phyloP scores from a whole-genome alignment of 2,113 vertebrate species.

The Bungarus multicinctus region DNA sequence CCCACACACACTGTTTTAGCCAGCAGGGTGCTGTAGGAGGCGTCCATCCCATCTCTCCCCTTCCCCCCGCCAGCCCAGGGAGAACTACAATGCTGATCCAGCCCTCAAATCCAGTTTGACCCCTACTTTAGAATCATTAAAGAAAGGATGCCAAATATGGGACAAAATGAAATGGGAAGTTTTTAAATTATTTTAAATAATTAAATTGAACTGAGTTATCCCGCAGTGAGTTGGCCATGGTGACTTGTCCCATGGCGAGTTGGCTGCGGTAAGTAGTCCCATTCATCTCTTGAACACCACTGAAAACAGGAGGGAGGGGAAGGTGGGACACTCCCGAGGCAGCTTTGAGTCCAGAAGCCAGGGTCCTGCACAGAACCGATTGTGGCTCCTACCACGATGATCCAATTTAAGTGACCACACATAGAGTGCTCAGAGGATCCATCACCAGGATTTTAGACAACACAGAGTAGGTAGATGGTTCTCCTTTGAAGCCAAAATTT shows the following conservation, averaged over 20 bases:
- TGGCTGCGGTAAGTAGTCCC: not conserved
- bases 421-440: not conserved
- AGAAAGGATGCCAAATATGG: not conserved
- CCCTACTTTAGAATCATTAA: not conserved
- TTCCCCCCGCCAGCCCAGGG: too few relatives aligned
- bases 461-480: not conserved
- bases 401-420: not conserved
- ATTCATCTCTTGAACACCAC: not conserved
- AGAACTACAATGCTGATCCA: too few relatives aligned
- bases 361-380: not conserved
- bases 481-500: not conserved
- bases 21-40: too few relatives aligned
- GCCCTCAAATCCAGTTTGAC: too few relatives aligned
- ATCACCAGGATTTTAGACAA: not conserved
- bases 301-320: too few relatives aligned
- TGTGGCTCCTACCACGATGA: not conserved
- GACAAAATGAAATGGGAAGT: not conserved
- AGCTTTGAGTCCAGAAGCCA: not conserved
- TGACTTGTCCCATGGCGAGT: too few relatives aligned
- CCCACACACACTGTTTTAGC: too few relatives aligned
- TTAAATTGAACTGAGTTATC: not conserved
- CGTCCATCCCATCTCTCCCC: too few relatives aligned
- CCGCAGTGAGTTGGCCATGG: not conserved
- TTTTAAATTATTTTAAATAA: not conserved
- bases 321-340: not conserved